phyloP scores from a whole-genome alignment of 2,113 vertebrate genomes.

The Grus americana region DNA sequence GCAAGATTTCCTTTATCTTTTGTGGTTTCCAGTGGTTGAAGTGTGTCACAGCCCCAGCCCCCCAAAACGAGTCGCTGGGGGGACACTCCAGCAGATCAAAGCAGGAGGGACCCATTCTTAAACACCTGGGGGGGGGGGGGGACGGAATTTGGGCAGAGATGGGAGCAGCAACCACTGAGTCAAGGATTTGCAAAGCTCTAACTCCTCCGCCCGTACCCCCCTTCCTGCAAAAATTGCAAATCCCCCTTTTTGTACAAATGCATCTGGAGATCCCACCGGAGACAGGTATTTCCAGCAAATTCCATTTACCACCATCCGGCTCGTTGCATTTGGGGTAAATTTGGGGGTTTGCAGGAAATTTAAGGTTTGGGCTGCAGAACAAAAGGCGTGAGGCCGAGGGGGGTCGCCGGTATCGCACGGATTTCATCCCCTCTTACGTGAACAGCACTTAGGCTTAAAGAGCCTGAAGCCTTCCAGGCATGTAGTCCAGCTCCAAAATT shows the following conservation, averaged over 20 bases:
- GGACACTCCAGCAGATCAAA: background rate
- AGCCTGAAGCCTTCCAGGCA: background rate
- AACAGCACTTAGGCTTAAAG: background rate
- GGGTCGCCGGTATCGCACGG: background rate
- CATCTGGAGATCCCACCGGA: background rate
- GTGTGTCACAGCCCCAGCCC: fast-evolving
- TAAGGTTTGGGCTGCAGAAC: background rate
- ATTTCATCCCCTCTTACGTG: background rate
- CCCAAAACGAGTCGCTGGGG: fast-evolving
- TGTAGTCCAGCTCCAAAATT: background rate
- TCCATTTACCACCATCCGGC: fast-evolving
- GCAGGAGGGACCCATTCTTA: background rate
- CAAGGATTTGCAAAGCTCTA: fast-evolving
- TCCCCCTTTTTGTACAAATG: background rate
- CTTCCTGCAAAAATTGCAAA: background rate
- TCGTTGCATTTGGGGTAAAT: fast-evolving
- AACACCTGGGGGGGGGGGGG: too few relatives aligned
- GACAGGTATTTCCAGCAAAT: background rate
- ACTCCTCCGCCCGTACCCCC: too few relatives aligned
- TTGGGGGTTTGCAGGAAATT: background rate
- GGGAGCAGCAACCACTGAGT: background rate
- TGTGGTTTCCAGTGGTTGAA: background rate
- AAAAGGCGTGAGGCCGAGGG: fast-evolving
- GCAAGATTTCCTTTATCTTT: background rate
- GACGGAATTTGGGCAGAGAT: background rate